Percentiles rank a stretch among this genome's conserved stretches.
phyloP scores from a whole-genome alignment of 2,888 invertebrate genomes.

The Mesoligia furuncula region DNA sequence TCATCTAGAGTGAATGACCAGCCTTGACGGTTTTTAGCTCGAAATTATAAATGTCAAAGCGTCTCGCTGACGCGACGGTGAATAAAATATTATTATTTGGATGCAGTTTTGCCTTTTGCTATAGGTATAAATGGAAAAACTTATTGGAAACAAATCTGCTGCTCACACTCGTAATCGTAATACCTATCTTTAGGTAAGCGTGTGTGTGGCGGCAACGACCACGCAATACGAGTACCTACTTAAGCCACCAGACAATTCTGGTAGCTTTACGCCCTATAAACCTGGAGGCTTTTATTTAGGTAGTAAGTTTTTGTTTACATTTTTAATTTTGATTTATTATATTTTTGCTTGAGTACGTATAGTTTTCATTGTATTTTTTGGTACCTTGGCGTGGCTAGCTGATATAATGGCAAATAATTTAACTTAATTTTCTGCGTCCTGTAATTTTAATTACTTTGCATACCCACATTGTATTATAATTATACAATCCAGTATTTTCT shows the following conservation, averaged over 20 bases:
- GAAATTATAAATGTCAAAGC: conserved; percentile 32
- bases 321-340: too few species aligned
- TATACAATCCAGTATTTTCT: too few species aligned
- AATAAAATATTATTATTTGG: conserved; percentile 28
- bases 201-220: neutral
- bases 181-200: neutral
- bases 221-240: neutral
- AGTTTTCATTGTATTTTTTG: too few species aligned
- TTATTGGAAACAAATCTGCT: neutral
- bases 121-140: neutral
- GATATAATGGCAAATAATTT: too few species aligned
- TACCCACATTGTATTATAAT: too few species aligned
- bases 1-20: conserved; percentile 43
- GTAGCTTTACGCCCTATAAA: too few species aligned
- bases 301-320: too few species aligned
- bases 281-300: too few species aligned
- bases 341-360: too few species aligned
- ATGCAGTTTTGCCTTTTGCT: conserved; percentile 3
- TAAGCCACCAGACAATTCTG: neutral
- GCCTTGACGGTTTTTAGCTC: conserved; percentile 32
- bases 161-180: neutral
- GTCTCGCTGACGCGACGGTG: neutral
- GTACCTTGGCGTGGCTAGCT: too few species aligned
- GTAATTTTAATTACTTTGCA: too few species aligned
- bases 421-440: too few species aligned